Evolutionary conservation across 2,888 invertebrate species (phyloP).

Genomic region (Entomobrya proxima): DNA sequence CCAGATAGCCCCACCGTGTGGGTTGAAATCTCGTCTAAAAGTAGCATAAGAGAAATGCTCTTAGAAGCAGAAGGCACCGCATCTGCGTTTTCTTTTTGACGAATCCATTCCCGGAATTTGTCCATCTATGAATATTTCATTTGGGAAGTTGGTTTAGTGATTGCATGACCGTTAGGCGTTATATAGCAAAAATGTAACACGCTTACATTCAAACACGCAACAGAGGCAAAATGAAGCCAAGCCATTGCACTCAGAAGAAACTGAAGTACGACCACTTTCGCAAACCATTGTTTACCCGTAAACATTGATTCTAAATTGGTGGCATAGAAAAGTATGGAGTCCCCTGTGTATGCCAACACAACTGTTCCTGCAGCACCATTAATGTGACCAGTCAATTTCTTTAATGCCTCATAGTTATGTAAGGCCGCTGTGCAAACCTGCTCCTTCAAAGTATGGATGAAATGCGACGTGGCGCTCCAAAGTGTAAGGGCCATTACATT

Average conservation of each 20-base stretch:
- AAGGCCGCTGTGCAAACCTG: background rate
- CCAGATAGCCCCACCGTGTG: slow-evolving; percentile 42
- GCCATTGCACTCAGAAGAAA: background rate
- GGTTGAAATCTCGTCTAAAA: slow-evolving; percentile 42
- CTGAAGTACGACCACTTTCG: slow-evolving; percentile 17
- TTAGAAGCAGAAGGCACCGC: slow-evolving; percentile 26
- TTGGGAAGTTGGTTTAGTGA: no score
- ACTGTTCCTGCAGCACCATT: slow-evolving; percentile 18
- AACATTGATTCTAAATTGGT: slow-evolving; percentile 39
- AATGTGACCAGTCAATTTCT: background rate
- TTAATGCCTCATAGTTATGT: slow-evolving; percentile 30
- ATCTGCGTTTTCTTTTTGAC: slow-evolving; percentile 7
- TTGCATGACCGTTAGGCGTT: no score
- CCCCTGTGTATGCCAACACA: slow-evolving; percentile 25
- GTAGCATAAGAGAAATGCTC: slow-evolving; percentile 20
- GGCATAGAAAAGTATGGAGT: slow-evolving; percentile 51
- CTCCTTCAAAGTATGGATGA: background rate
- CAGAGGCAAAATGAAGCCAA: slow-evolving; percentile 51
- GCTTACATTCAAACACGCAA: slow-evolving; percentile 39
- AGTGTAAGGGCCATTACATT: slow-evolving; percentile 47
- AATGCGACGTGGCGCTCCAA: background rate
- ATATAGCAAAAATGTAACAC: background rate
- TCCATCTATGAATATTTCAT: slow-evolving; percentile 44
- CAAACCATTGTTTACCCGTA: slow-evolving; percentile 38
- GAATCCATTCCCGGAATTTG: slow-evolving; percentile 44